Conservation (phyloP, 2,888 invertebrate species). For the Glyphotaelius pellucidus region DNA sequence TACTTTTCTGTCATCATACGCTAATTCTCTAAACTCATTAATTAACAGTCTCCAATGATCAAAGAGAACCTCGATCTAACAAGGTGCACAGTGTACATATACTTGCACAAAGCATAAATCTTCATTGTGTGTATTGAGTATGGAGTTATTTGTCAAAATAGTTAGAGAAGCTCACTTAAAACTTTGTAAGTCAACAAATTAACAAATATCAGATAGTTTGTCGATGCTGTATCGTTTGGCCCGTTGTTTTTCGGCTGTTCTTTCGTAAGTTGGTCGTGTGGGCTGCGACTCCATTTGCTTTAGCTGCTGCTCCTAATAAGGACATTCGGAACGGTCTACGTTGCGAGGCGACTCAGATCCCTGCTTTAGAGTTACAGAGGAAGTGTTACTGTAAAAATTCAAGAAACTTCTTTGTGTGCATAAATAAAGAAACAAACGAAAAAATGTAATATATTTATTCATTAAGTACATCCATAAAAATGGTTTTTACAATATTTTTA, state of each 20-base stretch:
- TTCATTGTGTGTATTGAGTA: too few relatives aligned
- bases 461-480: too few relatives aligned
- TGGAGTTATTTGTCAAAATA: background rate
- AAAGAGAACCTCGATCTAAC: background rate
- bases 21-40: background rate
- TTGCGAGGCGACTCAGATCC: slow-evolving; percentile 63
- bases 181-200: slow-evolving; percentile 28
- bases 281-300: slow-evolving; percentile 51
- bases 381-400: background rate
- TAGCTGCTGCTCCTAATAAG: slow-evolving; percentile 63
- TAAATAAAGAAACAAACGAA: too few relatives aligned
- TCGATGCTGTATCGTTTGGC: background rate
- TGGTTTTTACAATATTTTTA: too few relatives aligned
- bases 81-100: background rate
- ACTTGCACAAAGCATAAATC: background rate
- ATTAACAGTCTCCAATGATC: background rate
- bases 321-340: slow-evolving; percentile 64
- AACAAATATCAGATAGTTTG: slow-evolving; percentile 8
- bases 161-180: background rate
- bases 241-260: slow-evolving; percentile 26
- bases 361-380: slow-evolving; percentile 49
- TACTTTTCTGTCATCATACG: background rate
- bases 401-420: too few relatives aligned
- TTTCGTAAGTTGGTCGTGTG: slow-evolving; percentile 53
- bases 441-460: too few relatives aligned